phyloP scores from a whole-genome alignment of 1,140 invertebrate species.

The Drosophila leontia region DNA sequence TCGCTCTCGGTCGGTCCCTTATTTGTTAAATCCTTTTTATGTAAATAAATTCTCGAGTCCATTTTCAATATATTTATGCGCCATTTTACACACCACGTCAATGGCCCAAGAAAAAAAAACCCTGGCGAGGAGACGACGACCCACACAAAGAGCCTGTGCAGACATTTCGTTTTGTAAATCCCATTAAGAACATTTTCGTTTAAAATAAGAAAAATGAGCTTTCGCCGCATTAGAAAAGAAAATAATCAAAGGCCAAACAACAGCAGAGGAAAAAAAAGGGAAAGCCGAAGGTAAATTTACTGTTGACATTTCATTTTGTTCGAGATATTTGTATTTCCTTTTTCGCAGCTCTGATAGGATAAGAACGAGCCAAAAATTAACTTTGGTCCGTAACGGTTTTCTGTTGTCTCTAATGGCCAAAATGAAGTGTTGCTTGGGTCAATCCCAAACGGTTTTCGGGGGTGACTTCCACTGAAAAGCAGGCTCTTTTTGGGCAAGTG shows the following conservation, averaged over 20 bases:
- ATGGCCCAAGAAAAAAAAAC: constrained; percentile 31
- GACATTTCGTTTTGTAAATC: constrained; percentile 69
- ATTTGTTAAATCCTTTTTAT: constrained; percentile 83
- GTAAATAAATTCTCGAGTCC: constrained; percentile 82
- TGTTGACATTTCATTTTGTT: constrained; percentile 82
- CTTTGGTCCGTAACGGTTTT: constrained; percentile 43
- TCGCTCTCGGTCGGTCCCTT: constrained; percentile 19
- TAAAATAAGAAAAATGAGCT: constrained; percentile 81
- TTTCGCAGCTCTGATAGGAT: constrained; percentile 34
- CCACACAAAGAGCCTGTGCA: constrained; percentile 40
- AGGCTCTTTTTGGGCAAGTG: neutral
- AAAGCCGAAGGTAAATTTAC: constrained; percentile 78
- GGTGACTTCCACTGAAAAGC: neutral
- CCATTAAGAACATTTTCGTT: constrained; percentile 68
- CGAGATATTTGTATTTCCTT: constrained; percentile 73
- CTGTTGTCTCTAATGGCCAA: constrained; percentile 41
- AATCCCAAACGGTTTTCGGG: constrained; percentile 12
- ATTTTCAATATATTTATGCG: constrained; percentile 83
- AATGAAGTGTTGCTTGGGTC: constrained; percentile 61
- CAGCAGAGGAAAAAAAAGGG: constrained; percentile 38
- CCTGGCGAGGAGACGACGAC: constrained; percentile 9
- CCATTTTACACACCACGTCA: constrained; percentile 75
- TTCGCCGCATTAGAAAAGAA: constrained; percentile 78
- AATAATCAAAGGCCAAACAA: constrained; percentile 71
- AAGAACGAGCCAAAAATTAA: constrained; percentile 31